phyloP scores from a whole-genome alignment of 2,888 invertebrate species.

The Agrotis exclamationis region DNA sequence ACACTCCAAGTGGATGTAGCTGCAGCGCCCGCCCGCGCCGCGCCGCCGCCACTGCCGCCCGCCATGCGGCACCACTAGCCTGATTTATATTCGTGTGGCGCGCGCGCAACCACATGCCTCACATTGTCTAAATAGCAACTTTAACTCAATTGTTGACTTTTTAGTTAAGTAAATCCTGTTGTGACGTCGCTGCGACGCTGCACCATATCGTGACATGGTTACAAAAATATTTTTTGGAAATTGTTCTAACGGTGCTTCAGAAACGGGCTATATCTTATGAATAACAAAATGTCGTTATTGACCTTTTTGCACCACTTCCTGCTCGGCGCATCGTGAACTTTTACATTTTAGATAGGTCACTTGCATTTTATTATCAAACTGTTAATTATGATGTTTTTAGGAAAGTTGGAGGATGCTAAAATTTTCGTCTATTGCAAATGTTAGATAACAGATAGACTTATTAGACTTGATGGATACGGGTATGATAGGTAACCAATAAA shows the following conservation, averaged over 20 bases:
- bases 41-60: slow-evolving; percentile 67
- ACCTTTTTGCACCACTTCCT: slow-evolving; percentile 55
- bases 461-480: slow-evolving; percentile 13
- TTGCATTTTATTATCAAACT: slow-evolving; percentile 28
- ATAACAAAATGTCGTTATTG: slow-evolving; percentile 49
- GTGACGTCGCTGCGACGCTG: slow-evolving; percentile 58
- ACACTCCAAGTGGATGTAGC: slow-evolving; percentile 71
- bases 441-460: slow-evolving; percentile 7
- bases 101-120: slow-evolving; percentile 73
- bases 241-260: slow-evolving; percentile 52
- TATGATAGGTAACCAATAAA: slow-evolving; percentile 23
- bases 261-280: slow-evolving; percentile 24
- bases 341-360: slow-evolving; percentile 58
- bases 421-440: slow-evolving; percentile 22
- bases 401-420: slow-evolving; percentile 32
- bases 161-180: slow-evolving; percentile 74
- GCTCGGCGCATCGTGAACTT: slow-evolving; percentile 48
- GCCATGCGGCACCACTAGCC: slow-evolving; percentile 69
- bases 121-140: slow-evolving; percentile 75
- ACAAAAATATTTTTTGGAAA: slow-evolving; percentile 60
- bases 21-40: slow-evolving; percentile 67
- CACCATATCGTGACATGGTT: slow-evolving; percentile 59
- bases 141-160: slow-evolving; percentile 68
- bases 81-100: slow-evolving; percentile 80
- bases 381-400: slow-evolving; percentile 24